Percentiles rank a stretch among this genome's conserved stretches.
Evolutionary conservation across 1,140 invertebrate genomes (phyloP).

Genomic region (Drosophila repleta): DNA sequence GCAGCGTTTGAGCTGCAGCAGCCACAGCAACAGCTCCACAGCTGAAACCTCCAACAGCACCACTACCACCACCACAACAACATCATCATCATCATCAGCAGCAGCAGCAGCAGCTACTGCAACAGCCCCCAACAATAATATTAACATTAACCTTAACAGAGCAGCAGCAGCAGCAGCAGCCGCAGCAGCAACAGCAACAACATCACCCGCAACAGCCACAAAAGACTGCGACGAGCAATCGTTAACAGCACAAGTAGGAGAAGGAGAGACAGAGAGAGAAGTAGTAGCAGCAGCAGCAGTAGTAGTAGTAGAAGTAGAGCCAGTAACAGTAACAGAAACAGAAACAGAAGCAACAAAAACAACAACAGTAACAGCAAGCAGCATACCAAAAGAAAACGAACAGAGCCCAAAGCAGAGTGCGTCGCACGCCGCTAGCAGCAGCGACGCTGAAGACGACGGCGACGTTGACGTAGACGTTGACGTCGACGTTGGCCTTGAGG

Average conservation of each 20-base stretch:
- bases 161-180: conserved; percentile 43
- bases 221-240: conserved; percentile 67
- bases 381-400: conserved; percentile 69
- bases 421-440: background rate
- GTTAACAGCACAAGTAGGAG: conserved; percentile 32
- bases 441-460: conserved; percentile 10
- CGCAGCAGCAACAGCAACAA: conserved; percentile 35
- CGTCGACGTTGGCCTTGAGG: conserved; percentile 60
- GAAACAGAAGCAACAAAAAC: conserved; percentile 20
- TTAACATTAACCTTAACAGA: background rate
- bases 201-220: conserved; percentile 53
- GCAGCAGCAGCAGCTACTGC: conserved; percentile 12
- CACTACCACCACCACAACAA: conserved; percentile 15
- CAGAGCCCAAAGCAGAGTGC: conserved; percentile 36
- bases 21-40: conserved; percentile 38
- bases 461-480: conserved; percentile 48
- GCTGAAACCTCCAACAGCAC: conserved; percentile 30
- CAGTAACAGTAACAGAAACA: background rate
- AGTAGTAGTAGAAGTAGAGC: background rate
- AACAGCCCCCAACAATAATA: too few relatives aligned
- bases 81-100: conserved; percentile 11
- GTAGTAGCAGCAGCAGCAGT: conserved; percentile 7
- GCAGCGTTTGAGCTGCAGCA: conserved; percentile 59
- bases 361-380: conserved; percentile 38
- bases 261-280: background rate